Evolutionary conservation across 2,797 vertebrate genomes (phyloP).

Genomic region (Pseudochirops corinnae): DNA sequence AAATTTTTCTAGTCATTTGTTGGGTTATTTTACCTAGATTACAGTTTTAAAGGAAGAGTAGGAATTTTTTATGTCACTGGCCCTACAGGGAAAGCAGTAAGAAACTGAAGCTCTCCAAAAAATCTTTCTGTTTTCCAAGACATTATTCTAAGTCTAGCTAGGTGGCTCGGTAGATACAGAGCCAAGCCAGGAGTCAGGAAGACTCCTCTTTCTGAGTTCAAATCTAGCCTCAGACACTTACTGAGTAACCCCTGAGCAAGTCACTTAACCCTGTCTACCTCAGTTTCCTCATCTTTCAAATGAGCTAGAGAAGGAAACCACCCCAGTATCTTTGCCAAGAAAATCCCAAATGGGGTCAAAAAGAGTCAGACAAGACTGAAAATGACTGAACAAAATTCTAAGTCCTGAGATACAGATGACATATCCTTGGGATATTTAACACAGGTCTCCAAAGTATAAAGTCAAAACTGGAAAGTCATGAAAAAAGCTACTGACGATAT

Average conservation of each 20-base stretch:
- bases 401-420: background rate
- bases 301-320: background rate
- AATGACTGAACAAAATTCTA: background rate
- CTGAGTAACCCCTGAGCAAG: background rate
- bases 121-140: background rate
- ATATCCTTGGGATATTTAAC: background rate
- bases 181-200: background rate
- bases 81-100: background rate
- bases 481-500: background rate
- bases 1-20: background rate
- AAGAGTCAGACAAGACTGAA: background rate
- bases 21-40: background rate
- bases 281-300: background rate
- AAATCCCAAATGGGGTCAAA: background rate
- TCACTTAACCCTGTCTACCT: background rate
- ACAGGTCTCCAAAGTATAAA: background rate
- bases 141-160: background rate
- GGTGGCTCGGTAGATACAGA: background rate
- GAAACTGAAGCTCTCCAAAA: background rate
- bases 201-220: background rate
- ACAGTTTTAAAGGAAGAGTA: background rate
- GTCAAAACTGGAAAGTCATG: background rate
- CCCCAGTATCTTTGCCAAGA: background rate
- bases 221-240: background rate
- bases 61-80: background rate